phyloP scores from a whole-genome alignment of 2,797 vertebrate genomes.

The Falco columbarius region DNA sequence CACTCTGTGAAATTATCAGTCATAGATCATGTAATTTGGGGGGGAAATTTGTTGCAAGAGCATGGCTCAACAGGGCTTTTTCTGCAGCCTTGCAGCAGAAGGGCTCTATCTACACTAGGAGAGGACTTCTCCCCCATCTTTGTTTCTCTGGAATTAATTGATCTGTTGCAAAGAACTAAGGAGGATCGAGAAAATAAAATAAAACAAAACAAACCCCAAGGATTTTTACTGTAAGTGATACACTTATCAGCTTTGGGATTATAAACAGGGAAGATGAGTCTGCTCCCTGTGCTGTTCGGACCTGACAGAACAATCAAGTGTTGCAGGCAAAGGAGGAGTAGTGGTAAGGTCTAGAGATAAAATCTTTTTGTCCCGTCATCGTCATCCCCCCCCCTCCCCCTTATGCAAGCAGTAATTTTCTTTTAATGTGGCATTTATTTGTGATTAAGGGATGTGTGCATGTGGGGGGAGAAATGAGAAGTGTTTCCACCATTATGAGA shows the following conservation, averaged over 20 bases:
- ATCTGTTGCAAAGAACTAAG: neutral
- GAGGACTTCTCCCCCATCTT: neutral
- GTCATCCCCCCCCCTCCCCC: no score
- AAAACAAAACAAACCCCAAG: neutral
- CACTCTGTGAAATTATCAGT: neutral
- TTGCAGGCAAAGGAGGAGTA: neutral
- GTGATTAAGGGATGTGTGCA: neutral
- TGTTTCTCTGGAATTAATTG: neutral
- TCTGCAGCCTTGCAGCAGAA: neutral
- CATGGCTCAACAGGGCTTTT: rapidly evolving
- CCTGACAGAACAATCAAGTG: neutral
- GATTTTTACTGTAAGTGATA: neutral
- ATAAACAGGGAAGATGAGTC: neutral
- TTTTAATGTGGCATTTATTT: neutral
- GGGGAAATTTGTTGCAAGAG: neutral
- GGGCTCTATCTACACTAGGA: neutral
- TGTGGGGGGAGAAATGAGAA: neutral
- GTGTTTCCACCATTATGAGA: neutral
- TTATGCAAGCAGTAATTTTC: neutral
- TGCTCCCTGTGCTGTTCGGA: neutral
- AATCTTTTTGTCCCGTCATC: neutral
- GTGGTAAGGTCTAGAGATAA: neutral
- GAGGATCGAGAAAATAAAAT: rapidly evolving
- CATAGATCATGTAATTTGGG: neutral
- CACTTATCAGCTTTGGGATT: neutral